Evolutionary conservation across 1,140 invertebrate species (phyloP).

Genomic region (Penaeus indicus): DNA sequence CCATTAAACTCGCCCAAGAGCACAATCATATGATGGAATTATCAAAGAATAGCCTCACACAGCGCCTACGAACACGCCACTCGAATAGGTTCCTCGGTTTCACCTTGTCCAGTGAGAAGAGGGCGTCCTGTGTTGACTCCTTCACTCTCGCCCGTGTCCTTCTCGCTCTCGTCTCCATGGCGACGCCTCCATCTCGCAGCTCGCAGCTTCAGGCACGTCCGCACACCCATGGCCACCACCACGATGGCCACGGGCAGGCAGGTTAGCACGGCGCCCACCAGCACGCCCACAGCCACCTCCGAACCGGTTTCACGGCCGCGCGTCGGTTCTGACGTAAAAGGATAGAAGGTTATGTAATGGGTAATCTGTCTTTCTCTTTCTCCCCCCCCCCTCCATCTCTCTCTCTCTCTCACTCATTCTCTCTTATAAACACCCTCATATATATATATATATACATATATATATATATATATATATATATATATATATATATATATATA

Average conservation of each 20-base stretch:
- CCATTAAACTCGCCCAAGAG: too few species aligned
- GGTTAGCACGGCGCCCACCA: constrained; percentile 51
- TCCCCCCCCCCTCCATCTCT: too few species aligned
- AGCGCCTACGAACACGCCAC: too few species aligned
- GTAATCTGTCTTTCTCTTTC: not conserved
- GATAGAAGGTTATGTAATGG: not conserved
- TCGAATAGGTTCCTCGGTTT: not conserved
- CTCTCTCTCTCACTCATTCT: too few species aligned
- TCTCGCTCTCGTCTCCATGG: constrained; percentile 36
- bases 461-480: too few species aligned
- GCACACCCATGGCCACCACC: constrained; percentile 47
- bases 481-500: too few species aligned
- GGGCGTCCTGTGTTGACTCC: constrained; percentile 6
- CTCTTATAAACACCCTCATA: too few species aligned
- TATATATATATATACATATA: too few species aligned
- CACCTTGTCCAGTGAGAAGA: constrained; percentile 39
- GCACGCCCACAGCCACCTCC: constrained; percentile 49
- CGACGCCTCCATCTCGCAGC: constrained; percentile 31
- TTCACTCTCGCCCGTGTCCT: constrained; percentile 28
- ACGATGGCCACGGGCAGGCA: constrained; percentile 52
- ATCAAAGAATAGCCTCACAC: too few species aligned
- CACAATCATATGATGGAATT: too few species aligned
- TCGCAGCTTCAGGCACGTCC: constrained; percentile 42
- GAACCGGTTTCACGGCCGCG: constrained; percentile 43
- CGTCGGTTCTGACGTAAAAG: constrained; percentile 28